A percentile compares a stretch with the other conserved stretches of the same genome.
These are phyloP conservation scores for Philaethria dido DNA, from an alignment of 2,888 invertebrate genomes.

Conservation along the genomic window DNA sequence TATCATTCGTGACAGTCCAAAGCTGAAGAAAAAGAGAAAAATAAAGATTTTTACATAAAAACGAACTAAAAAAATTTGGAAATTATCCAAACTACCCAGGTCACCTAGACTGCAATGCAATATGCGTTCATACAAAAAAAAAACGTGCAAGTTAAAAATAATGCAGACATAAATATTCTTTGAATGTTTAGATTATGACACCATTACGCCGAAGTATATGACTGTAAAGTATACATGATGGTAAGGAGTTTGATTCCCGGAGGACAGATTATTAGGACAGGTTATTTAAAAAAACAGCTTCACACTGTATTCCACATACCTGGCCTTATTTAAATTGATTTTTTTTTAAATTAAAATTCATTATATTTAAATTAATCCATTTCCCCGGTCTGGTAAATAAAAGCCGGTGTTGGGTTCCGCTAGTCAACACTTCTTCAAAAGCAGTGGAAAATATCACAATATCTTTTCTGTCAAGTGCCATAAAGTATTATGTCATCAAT, in stretches of 20 bases:
- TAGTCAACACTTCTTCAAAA: too few species aligned
- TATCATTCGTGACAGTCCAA: background rate
- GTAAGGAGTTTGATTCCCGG: background rate
- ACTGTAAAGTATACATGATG: background rate
- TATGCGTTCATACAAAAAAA: constrained; percentile 2
- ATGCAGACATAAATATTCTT: background rate
- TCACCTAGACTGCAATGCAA: constrained; percentile 6
- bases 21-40: background rate
- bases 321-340: too few species aligned
- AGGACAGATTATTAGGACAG: too few species aligned
- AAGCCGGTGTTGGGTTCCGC: too few species aligned
- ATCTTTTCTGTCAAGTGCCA: too few species aligned
- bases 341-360: too few species aligned
- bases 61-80: background rate
- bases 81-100: background rate
- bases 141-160: background rate
- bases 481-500: too few species aligned
- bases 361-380: too few species aligned
- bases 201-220: background rate
- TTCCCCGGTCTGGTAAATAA: too few species aligned
- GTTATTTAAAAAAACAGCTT: too few species aligned
- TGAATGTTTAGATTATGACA: background rate
- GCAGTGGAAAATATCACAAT: too few species aligned
- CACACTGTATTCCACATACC: too few species aligned
- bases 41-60: background rate